These are phyloP conservation scores for Sebastes vulpes DNA, from an alignment of 2,797 vertebrate species.

Conservation along the genomic window DNA sequence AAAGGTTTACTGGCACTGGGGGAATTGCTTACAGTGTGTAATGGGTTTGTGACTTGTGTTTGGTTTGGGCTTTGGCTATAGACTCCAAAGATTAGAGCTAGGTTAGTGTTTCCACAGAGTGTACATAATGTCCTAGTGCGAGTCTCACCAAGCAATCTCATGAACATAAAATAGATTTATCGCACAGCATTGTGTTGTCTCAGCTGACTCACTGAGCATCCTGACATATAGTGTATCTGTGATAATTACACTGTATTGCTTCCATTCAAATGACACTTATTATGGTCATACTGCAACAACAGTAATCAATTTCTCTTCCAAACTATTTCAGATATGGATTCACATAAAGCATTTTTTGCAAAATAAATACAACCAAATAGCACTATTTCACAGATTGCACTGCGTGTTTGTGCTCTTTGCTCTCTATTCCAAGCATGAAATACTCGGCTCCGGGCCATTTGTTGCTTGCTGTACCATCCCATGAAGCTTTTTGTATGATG, in stretches of 20 bases:
- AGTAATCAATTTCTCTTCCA: constrained; percentile 39
- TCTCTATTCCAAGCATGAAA: constrained; percentile 42
- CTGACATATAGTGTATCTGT: constrained; percentile 4
- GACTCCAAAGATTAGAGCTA: constrained; percentile 13
- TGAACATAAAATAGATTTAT: constrained; percentile 28
- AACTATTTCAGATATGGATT: constrained; percentile 31
- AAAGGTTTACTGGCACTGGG: constrained; percentile 4
- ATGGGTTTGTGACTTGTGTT: constrained; percentile 26
- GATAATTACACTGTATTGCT: constrained; percentile 26
- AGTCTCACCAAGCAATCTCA: constrained; percentile 37
- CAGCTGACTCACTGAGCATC: not conserved
- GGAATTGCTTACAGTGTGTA: constrained; percentile 6
- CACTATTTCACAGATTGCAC: constrained; percentile 23
- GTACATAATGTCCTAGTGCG: constrained; percentile 32
- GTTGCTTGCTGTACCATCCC: constrained; percentile 62
- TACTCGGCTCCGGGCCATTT: constrained; percentile 50
- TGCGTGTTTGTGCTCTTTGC: constrained; percentile 52
- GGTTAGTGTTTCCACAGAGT: constrained; percentile 27
- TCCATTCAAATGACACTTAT: constrained; percentile 12
- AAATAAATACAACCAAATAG: constrained; percentile 61
- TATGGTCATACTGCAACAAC: not conserved
- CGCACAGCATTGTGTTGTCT: constrained; percentile 9
- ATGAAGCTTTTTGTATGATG: constrained; percentile 56
- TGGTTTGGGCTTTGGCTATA: constrained; percentile 24
- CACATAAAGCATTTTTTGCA: constrained; percentile 23